phyloP scores from a whole-genome alignment of 2,113 vertebrate species.

The Anser brachyrhynchus region DNA sequence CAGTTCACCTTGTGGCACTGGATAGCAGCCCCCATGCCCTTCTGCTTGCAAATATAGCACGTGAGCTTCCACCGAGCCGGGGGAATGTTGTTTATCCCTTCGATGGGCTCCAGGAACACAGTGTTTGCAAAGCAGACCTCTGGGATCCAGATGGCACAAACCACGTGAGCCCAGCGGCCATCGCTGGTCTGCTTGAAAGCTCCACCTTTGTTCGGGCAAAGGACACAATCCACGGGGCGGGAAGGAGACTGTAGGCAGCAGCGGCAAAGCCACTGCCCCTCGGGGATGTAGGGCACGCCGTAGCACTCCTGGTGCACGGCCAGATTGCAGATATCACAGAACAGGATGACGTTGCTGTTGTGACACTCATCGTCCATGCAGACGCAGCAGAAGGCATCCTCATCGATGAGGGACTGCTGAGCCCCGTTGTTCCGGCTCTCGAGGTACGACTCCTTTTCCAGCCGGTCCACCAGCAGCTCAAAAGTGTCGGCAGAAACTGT shows the following conservation, averaged over 20 bases:
- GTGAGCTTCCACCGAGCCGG: constrained; percentile 95
- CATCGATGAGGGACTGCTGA: constrained; percentile 88
- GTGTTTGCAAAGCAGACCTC: constrained; percentile 98
- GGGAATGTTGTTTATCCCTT: constrained; percentile 93
- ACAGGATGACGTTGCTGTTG: constrained; percentile 98
- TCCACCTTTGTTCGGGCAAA: constrained; percentile 95
- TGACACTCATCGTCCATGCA: constrained; percentile 98
- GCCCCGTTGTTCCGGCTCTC: constrained; percentile 88
- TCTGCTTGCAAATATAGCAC: constrained; percentile 96
- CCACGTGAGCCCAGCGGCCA: constrained; percentile 94
- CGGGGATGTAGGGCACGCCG: constrained; percentile 94
- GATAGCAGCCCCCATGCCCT: constrained; percentile 92
- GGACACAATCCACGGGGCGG: constrained; percentile 92
- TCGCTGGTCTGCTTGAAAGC: constrained; percentile 98
- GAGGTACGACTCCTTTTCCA: constrained; percentile 94
- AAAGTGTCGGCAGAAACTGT: constrained; percentile 87
- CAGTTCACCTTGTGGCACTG: constrained; percentile 98
- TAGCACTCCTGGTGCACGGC: constrained; percentile 99
- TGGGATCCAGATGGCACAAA: constrained; percentile 98
- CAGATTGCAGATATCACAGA: constrained; percentile 97
- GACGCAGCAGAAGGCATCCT: constrained; percentile 97
- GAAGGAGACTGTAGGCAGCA: constrained; percentile 96
- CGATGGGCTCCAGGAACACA: constrained; percentile 96
- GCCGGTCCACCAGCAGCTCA: constrained; percentile 90
- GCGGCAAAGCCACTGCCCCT: constrained; percentile 98